Conservation (phyloP, 2,113 vertebrate genomes). For the Lycaon pictus region DNA sequence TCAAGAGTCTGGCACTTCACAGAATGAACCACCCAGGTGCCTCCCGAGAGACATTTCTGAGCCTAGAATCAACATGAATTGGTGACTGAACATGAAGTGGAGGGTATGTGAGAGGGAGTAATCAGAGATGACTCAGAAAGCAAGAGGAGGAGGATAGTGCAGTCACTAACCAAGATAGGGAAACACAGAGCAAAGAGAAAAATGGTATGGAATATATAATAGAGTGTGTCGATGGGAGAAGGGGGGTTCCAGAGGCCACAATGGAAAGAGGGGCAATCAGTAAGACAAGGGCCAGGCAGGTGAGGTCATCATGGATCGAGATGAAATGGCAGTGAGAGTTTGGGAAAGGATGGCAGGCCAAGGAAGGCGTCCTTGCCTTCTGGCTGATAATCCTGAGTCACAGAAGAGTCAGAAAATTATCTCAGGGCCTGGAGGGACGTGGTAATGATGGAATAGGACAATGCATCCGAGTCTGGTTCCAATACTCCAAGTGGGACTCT, state of each 20-base stretch:
- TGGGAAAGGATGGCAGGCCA: neutral
- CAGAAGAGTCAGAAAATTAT: neutral
- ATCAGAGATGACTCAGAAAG: neutral
- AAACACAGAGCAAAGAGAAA: neutral
- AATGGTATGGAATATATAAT: neutral
- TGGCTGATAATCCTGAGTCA: neutral
- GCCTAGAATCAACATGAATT: neutral
- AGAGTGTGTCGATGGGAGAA: neutral
- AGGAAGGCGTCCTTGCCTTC: neutral
- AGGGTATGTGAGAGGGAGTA: neutral
- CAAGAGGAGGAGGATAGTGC: neutral
- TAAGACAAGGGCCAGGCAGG: neutral
- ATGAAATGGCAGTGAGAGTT: neutral
- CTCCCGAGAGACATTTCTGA: neutral
- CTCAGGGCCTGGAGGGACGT: neutral
- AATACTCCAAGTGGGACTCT: neutral
- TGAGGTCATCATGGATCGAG: neutral
- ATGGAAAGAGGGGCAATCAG: neutral
- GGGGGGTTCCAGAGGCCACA: accelerated
- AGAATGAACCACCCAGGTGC: neutral
- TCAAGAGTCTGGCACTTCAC: neutral
- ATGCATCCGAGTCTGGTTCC: neutral
- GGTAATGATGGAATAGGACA: neutral
- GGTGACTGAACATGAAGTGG: neutral
- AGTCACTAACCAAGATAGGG: neutral